A percentile compares a stretch with the other conserved stretches of the same genome.
Evolutionary conservation across 2,888 invertebrate genomes (phyloP).

Genomic region (Cerceris rybyensis): DNA sequence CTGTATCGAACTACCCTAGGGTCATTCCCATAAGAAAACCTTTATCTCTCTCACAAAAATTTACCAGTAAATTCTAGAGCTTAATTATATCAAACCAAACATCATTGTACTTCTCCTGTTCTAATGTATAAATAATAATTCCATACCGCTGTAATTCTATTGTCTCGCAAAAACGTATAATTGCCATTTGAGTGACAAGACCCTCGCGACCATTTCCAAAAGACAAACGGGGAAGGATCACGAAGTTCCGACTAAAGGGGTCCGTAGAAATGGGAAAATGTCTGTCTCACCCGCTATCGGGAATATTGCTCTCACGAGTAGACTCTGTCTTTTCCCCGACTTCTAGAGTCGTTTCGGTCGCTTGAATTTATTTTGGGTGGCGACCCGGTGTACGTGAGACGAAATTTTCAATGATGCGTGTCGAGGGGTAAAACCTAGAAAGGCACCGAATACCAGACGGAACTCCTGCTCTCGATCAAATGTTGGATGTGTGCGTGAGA

Average conservation of each 20-base stretch:
- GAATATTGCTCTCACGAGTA: conserved; percentile 55
- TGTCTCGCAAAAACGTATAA: conserved; percentile 34
- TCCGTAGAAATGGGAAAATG: conserved; percentile 62
- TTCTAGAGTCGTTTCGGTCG: conserved; percentile 19
- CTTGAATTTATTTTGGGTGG: conserved; percentile 62
- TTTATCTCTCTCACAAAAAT: too few species aligned
- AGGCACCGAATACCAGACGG: too few species aligned
- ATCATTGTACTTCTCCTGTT: background rate
- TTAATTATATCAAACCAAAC: too few species aligned
- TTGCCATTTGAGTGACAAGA: conserved; percentile 20
- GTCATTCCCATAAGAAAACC: too few species aligned
- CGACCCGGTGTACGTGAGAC: conserved; percentile 60
- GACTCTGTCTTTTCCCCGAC: conserved; percentile 31
- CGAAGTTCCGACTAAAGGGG: conserved; percentile 44
- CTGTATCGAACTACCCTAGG: too few species aligned
- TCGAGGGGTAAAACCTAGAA: conserved; percentile 5
- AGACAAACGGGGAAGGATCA: conserved; percentile 61
- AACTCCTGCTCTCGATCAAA: background rate
- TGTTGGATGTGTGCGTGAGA: background rate
- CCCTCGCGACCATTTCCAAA: conserved; percentile 28
- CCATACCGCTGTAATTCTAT: conserved; percentile 12
- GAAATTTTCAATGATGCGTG: conserved; percentile 58
- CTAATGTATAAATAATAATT: background rate
- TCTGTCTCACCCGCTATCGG: conserved; percentile 54
- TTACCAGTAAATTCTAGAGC: too few species aligned